Conservation (phyloP, 2,113 vertebrate species). For the Vidua macroura region DNA sequence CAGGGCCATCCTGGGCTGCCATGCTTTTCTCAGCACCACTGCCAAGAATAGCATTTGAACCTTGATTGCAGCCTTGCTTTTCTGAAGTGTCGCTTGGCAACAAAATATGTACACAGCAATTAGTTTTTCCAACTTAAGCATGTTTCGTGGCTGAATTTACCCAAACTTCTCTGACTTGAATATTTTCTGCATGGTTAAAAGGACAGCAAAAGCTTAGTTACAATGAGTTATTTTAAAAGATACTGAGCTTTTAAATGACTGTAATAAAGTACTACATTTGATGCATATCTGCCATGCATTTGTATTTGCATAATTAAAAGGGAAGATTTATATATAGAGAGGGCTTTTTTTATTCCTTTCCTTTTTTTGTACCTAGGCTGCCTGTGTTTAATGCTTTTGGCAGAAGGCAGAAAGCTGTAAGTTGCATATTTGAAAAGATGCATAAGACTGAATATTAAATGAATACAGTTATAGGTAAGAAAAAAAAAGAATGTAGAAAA, state of each 20-base stretch:
- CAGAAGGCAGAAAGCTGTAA: background rate
- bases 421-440: background rate
- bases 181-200: slow-evolving; percentile 10
- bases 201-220: background rate
- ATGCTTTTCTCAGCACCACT: background rate
- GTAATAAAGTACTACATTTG: background rate
- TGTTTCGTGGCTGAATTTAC: background rate
- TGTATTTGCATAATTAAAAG: background rate
- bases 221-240: slow-evolving; percentile 20
- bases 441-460: background rate
- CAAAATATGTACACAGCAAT: background rate
- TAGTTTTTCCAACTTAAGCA: background rate
- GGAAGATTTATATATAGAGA: background rate
- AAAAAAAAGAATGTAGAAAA: background rate
- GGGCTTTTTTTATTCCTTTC: background rate
- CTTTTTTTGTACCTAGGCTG: background rate
- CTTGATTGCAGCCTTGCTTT: slow-evolving; percentile 1
- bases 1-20: background rate
- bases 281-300: background rate
- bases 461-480: background rate
- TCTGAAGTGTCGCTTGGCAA: slow-evolving; percentile 14
- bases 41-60: slow-evolving; percentile 6
- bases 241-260: background rate
- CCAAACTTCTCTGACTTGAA: background rate
- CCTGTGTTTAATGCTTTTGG: background rate